These are phyloP conservation scores for Charina bottae DNA, from an alignment of 2,113 vertebrate species.

Conservation along the genomic window DNA sequence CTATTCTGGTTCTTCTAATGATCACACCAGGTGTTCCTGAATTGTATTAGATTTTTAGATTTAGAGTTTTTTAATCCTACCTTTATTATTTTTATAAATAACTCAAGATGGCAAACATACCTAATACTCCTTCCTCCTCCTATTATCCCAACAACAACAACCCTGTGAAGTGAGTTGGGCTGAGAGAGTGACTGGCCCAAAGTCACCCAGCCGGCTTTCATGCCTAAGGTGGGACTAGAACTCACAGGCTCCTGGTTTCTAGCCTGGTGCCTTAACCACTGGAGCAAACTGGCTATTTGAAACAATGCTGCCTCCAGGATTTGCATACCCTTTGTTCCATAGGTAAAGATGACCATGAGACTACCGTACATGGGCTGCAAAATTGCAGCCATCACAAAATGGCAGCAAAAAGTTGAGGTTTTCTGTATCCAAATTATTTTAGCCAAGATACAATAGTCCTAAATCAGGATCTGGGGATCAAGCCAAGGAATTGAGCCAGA, in stretches of 20 bases:
- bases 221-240: too few relatives aligned
- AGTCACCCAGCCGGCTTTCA: too few relatives aligned
- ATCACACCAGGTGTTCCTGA: not conserved
- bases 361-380: not conserved
- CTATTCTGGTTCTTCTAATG: not conserved
- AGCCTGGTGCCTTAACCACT: too few relatives aligned
- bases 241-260: too few relatives aligned
- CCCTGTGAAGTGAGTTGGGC: too few relatives aligned
- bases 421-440: not conserved
- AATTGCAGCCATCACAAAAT: not conserved
- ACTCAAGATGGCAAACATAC: too few relatives aligned
- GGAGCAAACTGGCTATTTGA: not conserved
- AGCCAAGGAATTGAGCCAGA: not conserved
- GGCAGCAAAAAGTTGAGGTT: not conserved
- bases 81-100: too few relatives aligned
- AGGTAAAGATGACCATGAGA: not conserved
- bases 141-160: too few relatives aligned
- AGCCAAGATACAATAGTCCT: not conserved
- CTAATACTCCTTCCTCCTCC: too few relatives aligned
- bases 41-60: not conserved
- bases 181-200: too few relatives aligned
- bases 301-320: not conserved
- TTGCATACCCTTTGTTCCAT: not conserved
- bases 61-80: too few relatives aligned
- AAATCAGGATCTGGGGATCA: not conserved